These are phyloP conservation scores for Plemyria rubiginata DNA, from an alignment of 2,888 invertebrate species.

Conservation along the genomic window DNA sequence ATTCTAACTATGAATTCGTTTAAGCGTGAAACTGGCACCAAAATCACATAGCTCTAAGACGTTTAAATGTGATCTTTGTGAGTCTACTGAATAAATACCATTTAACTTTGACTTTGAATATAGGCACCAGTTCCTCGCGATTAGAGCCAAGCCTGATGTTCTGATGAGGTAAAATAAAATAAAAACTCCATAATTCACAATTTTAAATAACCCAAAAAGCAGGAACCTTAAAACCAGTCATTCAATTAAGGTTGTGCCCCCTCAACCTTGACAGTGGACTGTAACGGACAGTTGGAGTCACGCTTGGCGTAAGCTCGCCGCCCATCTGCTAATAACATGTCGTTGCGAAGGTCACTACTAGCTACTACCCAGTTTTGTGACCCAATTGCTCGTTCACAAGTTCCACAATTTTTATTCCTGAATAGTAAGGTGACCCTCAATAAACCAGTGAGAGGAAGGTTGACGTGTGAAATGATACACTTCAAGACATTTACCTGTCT, in stretches of 20 bases:
- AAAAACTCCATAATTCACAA: background rate
- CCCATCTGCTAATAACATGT: constrained; percentile 46
- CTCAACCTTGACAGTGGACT: constrained; percentile 53
- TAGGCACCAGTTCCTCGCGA: too few relatives aligned
- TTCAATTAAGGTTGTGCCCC: constrained; percentile 36
- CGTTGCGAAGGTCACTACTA: constrained; percentile 40
- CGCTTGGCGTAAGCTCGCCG: constrained; percentile 33
- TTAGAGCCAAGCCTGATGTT: background rate
- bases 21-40: too few relatives aligned
- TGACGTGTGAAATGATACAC: background rate
- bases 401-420: background rate
- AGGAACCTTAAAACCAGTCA: background rate
- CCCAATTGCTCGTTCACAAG: constrained; percentile 16
- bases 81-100: too few relatives aligned
- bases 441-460: background rate
- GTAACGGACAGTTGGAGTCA: constrained; percentile 44
- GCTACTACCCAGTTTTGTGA: constrained; percentile 16
- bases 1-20: too few relatives aligned
- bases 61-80: too few relatives aligned
- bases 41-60: too few relatives aligned
- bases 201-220: too few relatives aligned
- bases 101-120: too few relatives aligned
- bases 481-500: too few relatives aligned
- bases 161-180: too few relatives aligned
- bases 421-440: background rate